Evolutionary conservation across 2,797 vertebrate species (phyloP), one percentile per base, ranked within the genome.

Genomic region (Etheostoma perlongum): DNA sequence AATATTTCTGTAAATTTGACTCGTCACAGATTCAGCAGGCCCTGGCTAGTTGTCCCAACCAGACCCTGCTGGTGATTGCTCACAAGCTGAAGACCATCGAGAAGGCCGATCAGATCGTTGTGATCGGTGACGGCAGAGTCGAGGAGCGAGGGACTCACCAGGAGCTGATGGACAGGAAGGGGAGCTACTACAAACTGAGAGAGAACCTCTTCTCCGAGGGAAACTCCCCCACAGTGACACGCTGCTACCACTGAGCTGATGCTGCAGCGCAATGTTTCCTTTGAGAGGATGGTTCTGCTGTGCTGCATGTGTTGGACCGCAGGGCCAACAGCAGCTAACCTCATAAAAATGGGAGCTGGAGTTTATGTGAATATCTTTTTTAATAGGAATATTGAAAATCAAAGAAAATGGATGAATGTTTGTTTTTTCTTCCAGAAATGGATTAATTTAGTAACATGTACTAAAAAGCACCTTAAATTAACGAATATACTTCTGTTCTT

Each of bases 41-140:
- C 0, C 83, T 94, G 75, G 33, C 84, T 0, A 67, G 8, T 0
- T 71, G 76, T 25, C 64, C 84, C 1, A 71, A 82, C 33, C 94
- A 90, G 60, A 95, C 96, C 0, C 88, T 97, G 58, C 93, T 98
- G 91, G 94, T 97, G 74, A 96, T 98, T 9, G 95, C 96, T 42
- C 97, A 98, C 84, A 87, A 92, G 53, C 92, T 95, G 68, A 91
- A 94, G 79, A 95, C 94, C 0, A 87, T 97, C 0, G 94, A 95
- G 88, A 92, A 16, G 0, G 96, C 96, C 0, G 86, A 97, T 85
- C 94, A 94, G 84, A 93, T 97, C 0, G 75, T 96, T 16, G 91
- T 96, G 84, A 91, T 98, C 4, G 86, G 83, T 1, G 71, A 67
- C 0, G 97, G 97, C 0, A 6, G 44, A 14, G 93, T 96, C 65